phyloP scores from a whole-genome alignment of 2,797 vertebrate species.

The Okamejei kenojei region DNA sequence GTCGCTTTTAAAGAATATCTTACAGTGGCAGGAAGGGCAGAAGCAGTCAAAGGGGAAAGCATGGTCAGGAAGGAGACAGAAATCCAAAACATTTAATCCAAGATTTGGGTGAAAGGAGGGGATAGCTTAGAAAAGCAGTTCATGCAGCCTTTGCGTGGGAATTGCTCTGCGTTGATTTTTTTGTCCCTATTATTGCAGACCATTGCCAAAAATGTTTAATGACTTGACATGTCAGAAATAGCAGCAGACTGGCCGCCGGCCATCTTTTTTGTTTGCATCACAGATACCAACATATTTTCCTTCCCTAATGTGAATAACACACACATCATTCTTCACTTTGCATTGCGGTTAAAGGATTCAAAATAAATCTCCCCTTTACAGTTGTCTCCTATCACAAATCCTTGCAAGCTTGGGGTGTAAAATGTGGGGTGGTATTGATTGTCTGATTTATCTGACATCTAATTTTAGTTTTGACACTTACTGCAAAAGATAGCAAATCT shows the following conservation, averaged over 20 bases:
- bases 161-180: background rate
- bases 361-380: background rate
- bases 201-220: background rate
- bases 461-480: background rate
- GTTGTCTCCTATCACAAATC: background rate
- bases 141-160: background rate
- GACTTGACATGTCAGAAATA: background rate
- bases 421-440: background rate
- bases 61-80: background rate
- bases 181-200: background rate
- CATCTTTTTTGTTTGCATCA: background rate
- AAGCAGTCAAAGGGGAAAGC: background rate
- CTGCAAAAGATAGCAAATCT: background rate
- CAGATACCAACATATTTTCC: background rate
- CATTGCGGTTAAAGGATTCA: background rate
- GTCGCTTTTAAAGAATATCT: background rate
- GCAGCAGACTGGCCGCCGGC: background rate
- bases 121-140: background rate
- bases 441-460: background rate
- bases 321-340: background rate
- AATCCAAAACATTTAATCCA: background rate
- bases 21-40: background rate
- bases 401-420: background rate
- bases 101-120: background rate
- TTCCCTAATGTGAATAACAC: background rate